Conservation (phyloP, 2,888 invertebrate genomes). For the Hydraecia micacea region DNA sequence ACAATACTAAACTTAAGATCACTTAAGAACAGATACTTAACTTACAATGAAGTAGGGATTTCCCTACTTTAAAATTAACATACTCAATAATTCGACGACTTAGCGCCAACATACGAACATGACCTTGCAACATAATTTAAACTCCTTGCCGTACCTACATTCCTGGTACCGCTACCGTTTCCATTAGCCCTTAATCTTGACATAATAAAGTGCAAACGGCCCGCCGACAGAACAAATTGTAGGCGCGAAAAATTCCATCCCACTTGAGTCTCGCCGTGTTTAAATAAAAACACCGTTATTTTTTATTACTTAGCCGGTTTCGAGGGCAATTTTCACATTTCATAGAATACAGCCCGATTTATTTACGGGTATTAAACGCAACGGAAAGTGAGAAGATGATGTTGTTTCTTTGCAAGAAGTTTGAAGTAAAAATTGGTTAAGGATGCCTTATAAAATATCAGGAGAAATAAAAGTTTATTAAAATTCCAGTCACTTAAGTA, state of each 20-base stretch:
- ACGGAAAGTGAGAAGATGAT: constrained; percentile 37
- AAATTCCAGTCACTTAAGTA: not conserved
- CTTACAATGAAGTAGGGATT: too few species aligned
- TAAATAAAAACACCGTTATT: constrained; percentile 72
- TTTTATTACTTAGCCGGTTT: constrained; percentile 63
- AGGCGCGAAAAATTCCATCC: constrained; percentile 73
- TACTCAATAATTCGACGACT: not conserved
- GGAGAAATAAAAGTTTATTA: not conserved
- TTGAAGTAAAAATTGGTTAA: constrained; percentile 8
- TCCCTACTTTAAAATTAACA: not conserved
- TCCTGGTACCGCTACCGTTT: constrained; percentile 58
- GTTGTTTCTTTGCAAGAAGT: constrained; percentile 23
- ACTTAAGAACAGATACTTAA: too few species aligned
- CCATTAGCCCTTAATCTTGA: constrained; percentile 61
- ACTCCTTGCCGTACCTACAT: constrained; percentile 17
- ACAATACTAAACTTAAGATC: too few species aligned
- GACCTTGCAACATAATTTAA: constrained; percentile 24
- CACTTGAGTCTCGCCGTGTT: constrained; percentile 62
- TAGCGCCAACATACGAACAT: constrained; percentile 9
- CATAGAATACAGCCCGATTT: constrained; percentile 58
- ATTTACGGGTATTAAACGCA: constrained; percentile 54
- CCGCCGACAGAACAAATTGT: constrained; percentile 68
- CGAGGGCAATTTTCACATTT: constrained; percentile 61
- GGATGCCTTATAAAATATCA: not conserved
- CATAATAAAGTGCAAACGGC: constrained; percentile 71